These are phyloP conservation scores for Chydorus sphaericus DNA, from an alignment of 2,888 invertebrate genomes.

Conservation along the genomic window DNA sequence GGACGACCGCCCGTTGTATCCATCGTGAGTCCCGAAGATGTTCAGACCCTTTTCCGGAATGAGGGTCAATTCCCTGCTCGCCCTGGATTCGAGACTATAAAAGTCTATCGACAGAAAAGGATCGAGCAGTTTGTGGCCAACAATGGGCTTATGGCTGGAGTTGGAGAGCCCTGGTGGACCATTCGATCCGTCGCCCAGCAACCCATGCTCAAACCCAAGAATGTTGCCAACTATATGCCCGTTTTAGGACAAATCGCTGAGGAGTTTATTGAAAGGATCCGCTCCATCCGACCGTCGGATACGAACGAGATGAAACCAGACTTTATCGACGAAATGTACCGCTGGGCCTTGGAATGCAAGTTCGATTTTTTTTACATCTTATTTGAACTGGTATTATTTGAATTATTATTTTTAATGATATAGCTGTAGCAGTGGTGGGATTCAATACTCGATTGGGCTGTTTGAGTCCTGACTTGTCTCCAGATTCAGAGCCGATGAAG, in stretches of 20 bases:
- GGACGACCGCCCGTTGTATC: background rate
- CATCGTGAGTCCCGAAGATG: background rate
- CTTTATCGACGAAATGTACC: constrained; percentile 76
- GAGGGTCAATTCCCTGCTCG: constrained; percentile 35
- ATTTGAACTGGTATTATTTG: background rate
- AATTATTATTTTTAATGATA: constrained; percentile 12
- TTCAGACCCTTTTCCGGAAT: constrained; percentile 22
- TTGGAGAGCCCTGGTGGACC: constrained; percentile 66
- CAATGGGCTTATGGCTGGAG: constrained; percentile 31
- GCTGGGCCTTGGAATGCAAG: constrained; percentile 87
- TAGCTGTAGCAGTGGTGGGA: constrained; percentile 75
- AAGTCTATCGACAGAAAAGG: constrained; percentile 27
- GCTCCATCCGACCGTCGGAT: constrained; percentile 39
- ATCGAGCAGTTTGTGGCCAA: background rate
- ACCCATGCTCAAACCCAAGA: constrained; percentile 55
- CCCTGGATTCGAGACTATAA: constrained; percentile 28
- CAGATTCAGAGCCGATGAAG: constrained; percentile 64
- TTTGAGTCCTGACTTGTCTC: constrained; percentile 46
- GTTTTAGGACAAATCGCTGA: constrained; percentile 53
- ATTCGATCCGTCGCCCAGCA: constrained; percentile 62
- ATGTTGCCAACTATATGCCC: constrained; percentile 52
- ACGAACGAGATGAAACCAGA: constrained; percentile 58
- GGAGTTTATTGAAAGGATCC: constrained; percentile 50
- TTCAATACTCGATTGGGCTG: constrained; percentile 75
- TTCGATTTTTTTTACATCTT: constrained; percentile 21